A percentile compares a stretch with the other conserved stretches of the same genome.
phyloP scores from a whole-genome alignment of 1,140 invertebrate species.

The Apocrypta bakeri region DNA sequence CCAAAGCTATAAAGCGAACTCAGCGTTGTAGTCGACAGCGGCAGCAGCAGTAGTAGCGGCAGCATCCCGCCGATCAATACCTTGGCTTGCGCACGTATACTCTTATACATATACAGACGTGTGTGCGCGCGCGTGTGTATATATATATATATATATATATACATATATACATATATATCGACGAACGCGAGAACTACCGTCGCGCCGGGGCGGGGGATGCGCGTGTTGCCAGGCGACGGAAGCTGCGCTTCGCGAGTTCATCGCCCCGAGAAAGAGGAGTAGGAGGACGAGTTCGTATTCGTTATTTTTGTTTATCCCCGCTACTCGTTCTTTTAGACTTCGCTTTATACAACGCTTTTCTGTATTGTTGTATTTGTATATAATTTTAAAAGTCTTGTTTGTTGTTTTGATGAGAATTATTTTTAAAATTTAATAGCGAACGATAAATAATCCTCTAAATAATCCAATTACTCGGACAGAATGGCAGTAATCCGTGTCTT shows the following conservation, averaged over 20 bases:
- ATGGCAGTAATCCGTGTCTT: too few relatives aligned
- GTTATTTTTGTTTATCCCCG: slow-evolving; percentile 13
- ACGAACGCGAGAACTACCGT: slow-evolving; percentile 13
- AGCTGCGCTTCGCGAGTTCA: slow-evolving; percentile 60
- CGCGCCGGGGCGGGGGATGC: slow-evolving; percentile 26
- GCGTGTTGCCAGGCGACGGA: slow-evolving; percentile 70
- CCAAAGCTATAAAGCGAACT: background rate
- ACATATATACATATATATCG: background rate
- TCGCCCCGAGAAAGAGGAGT: slow-evolving; percentile 30
- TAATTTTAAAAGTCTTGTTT: too few relatives aligned
- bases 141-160: too few relatives aligned
- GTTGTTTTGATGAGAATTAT: too few relatives aligned
- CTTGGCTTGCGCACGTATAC: background rate
- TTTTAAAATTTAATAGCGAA: too few relatives aligned
- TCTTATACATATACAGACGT: too few relatives aligned
- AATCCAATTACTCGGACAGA: too few relatives aligned
- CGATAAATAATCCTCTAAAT: too few relatives aligned
- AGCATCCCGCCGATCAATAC: slow-evolving; percentile 33
- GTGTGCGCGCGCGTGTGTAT: too few relatives aligned
- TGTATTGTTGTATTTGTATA: slow-evolving; percentile 2
- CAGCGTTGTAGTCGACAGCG: background rate
- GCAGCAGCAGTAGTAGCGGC: background rate
- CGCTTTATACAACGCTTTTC: slow-evolving; percentile 33
- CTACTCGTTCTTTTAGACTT: slow-evolving; percentile 37
- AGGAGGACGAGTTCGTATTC: slow-evolving; percentile 32